Base-by-base conservation (phyloP, 2,797 vertebrate species). In the Notolabrus celidotus region DNA sequence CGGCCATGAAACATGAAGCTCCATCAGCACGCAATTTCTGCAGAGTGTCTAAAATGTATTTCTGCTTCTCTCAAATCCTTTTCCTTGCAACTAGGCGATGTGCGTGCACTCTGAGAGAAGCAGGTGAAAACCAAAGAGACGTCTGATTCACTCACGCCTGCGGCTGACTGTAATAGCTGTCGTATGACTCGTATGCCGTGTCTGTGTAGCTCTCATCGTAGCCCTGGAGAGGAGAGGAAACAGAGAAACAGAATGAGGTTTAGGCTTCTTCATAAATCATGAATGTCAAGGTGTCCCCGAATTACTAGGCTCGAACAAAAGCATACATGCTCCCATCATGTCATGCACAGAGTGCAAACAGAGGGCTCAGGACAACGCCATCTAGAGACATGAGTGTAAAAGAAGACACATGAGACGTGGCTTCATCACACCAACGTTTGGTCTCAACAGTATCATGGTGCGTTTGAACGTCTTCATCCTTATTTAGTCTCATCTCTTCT, bases 91-190 rank as follows among this genome's bases (percentile, higher is more conserved):
- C 52, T 11, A 59, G 52, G 41, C 56, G 6, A 29, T 41, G 57
- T 55, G 74, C 33, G 56, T 67, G 60, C 58, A 36, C 42, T 68
- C 42, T 75, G 49, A 41, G 51, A 74, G 34, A 20, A 68, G 67
- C 67, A 84, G 81, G 84, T 69, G 57, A 77, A 79, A 82, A 84
- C 38, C 27, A 80, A 55, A 81, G 64, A 75, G 72, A 72, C 17
- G 52, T 74, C 49, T 79, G 81, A 79, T 46, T 77, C 69, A 96
- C 98, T 98, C 89, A 99, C 97, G 95, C 95, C 93, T 97, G 97
- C 85, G 95, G 95, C 92, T 99, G 98, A 90, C 92, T 97, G 94
- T 99, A 99, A 88, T 99, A 99, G 85, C 93, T 95, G 92, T 99
- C 97, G 53, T 99, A 99, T 10, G 96, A 95, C 87, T 99, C 97